Conservation (phyloP, 2,113 vertebrate species). For the Tragelaphus imberbis region DNA sequence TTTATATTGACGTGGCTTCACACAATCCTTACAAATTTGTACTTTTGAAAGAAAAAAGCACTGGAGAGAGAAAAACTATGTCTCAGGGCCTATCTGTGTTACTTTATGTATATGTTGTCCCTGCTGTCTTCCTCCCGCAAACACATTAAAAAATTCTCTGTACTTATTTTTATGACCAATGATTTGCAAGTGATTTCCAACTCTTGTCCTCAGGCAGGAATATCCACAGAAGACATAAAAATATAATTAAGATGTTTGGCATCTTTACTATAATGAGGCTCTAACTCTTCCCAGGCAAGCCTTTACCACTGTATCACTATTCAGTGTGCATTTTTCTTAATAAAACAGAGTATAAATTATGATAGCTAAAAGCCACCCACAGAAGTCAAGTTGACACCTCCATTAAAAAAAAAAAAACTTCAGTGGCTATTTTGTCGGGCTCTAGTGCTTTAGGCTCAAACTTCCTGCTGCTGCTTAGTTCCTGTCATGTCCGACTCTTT, state of each 20-base stretch:
- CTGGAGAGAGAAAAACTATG: background rate
- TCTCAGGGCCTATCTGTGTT: background rate
- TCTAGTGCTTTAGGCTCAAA: background rate
- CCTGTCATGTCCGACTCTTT: background rate
- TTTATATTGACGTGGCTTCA: background rate
- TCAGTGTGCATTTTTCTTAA: background rate
- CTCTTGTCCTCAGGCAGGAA: background rate
- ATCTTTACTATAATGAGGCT: background rate
- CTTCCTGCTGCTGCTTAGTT: background rate
- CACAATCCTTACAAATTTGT: background rate
- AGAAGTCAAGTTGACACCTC: background rate
- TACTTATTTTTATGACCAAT: background rate
- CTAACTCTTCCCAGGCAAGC: background rate
- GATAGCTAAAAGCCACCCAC: background rate
- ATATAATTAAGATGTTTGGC: background rate
- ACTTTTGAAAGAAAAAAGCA: background rate
- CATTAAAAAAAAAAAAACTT: background rate
- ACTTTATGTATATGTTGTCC: background rate
- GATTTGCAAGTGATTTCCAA: background rate
- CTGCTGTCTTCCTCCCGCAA: background rate
- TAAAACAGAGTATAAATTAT: background rate
- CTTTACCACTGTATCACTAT: background rate
- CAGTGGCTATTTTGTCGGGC: background rate
- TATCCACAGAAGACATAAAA: background rate
- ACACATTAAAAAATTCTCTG: background rate